Evolutionary conservation across 2,797 vertebrate species (phyloP), one percentile per base, ranked within the genome.

Genomic region (Fundulus diaphanus): DNA sequence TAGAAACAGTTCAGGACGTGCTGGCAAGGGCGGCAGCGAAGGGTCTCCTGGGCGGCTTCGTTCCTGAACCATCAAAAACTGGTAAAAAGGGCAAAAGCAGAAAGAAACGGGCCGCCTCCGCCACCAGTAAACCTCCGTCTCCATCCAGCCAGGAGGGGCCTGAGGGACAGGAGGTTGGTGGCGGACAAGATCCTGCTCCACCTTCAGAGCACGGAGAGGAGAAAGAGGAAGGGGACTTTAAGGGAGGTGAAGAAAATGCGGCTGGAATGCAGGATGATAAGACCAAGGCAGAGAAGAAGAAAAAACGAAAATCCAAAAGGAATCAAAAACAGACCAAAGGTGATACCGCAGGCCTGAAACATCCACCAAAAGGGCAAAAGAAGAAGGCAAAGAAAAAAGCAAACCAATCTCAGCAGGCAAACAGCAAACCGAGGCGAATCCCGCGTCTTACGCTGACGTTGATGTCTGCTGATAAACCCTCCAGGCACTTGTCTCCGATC

Each of bases 1-100:
- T 92, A 0, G 89, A 94, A 82, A 91, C 95, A 0, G 92, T 95
- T 81, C 94, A 96, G 90, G 96, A 97, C 15, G 91, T 98, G 85
- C 90, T 98, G 91, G 95, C 95, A 42, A 95, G 95, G 15, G 97
- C 96, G 7, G 95, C 92, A 5, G 95, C 96, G 1, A 96, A 96
- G 82, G 96, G 94, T 48, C 93, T 98, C 3, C 87, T 97, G 78
- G 94, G 92, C 0, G 94, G 92, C 44, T 87, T 95, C 24, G 71
- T 90, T 54, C 42, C 91, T n/a, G 92, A 90, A 72, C 93, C 93
- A 82, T 74, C 93, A n/a, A 92, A 92, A 79, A n/a, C 52, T 0
- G 5, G 87, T 46, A 95, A 95, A 85, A 93, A 90, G 78, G 88
- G 91, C 12, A 96, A 91, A 76, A 80, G 76, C 77, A 90, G 61